A percentile compares a stretch with the other conserved stretches of the same genome.
Evolutionary conservation across 2,797 vertebrate genomes (phyloP).

Genomic region (Spatula clypeata): DNA sequence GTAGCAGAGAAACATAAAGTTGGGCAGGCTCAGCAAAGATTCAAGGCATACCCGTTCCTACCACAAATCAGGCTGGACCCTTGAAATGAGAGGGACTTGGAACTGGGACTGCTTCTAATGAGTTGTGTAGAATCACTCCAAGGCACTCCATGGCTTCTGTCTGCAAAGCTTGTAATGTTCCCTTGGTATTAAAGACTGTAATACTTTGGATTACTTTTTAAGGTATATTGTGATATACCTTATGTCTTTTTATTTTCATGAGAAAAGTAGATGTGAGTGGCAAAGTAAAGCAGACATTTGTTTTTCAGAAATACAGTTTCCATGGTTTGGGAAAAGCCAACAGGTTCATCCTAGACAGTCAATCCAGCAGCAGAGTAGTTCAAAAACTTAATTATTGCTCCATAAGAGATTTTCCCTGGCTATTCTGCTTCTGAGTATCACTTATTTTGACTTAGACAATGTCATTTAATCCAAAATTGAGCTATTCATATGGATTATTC

Average conservation of each 20-base stretch:
- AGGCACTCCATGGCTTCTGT: background rate
- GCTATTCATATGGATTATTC: rapidly evolving
- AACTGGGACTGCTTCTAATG: background rate
- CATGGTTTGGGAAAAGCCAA: background rate
- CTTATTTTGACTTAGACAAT: background rate
- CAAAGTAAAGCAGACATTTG: background rate
- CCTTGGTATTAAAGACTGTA: background rate
- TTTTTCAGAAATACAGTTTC: background rate
- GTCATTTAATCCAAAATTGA: background rate
- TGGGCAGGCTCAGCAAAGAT: background rate
- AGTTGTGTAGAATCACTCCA: background rate
- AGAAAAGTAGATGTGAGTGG: background rate
- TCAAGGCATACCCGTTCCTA: background rate
- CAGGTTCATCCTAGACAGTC: background rate
- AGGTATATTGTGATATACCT: too few species aligned
- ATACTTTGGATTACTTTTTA: background rate
- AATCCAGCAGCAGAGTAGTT: background rate
- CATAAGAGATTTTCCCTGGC: background rate
- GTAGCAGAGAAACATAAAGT: background rate
- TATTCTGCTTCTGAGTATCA: background rate
- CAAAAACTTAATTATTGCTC: background rate
- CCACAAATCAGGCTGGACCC: background rate
- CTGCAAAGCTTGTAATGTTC: background rate
- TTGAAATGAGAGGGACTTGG: background rate
- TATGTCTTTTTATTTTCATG: background rate